These are phyloP conservation scores for Rhagoletis zephyria DNA, from an alignment of 1,140 invertebrate genomes.

Conservation along the genomic window DNA sequence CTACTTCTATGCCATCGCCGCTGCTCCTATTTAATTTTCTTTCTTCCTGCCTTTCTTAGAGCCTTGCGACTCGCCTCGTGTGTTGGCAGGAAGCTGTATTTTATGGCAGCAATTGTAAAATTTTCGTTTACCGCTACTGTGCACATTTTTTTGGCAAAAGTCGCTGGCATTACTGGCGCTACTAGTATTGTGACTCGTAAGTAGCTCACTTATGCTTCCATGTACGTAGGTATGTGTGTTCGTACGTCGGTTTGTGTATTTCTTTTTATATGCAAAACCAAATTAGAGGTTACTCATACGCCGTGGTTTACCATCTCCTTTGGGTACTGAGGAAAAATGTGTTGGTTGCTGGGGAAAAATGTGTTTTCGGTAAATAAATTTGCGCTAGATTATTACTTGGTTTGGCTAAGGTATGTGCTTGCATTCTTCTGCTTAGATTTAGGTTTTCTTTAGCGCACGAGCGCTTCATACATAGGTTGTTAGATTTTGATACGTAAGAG, in stretches of 20 bases:
- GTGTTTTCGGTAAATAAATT: constrained; percentile 18
- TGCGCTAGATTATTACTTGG: not conserved
- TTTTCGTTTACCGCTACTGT: constrained; percentile 32
- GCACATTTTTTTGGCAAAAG: constrained; percentile 36
- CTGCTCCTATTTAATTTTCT: too few relatives aligned
- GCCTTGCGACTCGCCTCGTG: not conserved
- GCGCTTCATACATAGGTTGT: too few relatives aligned
- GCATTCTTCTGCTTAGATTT: not conserved
- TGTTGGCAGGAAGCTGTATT: constrained; percentile 40
- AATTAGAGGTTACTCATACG: constrained; percentile 20
- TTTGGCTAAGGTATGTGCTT: not conserved
- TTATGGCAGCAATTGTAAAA: constrained; percentile 41
- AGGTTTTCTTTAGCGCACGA: not conserved
- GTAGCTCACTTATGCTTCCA: not conserved
- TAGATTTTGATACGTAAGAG: too few relatives aligned
- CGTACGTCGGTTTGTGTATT: not conserved
- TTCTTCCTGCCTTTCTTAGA: too few relatives aligned
- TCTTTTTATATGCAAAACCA: not conserved
- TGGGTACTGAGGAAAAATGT: not conserved
- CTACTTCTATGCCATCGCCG: too few relatives aligned
- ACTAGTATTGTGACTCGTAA: not conserved
- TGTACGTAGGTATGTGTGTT: not conserved
- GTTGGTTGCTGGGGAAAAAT: not conserved
- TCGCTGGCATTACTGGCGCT: not conserved
- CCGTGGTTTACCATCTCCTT: not conserved